Conservation (phyloP, 2,113 vertebrate genomes). For the Machaerirhynchus nigripectus region DNA sequence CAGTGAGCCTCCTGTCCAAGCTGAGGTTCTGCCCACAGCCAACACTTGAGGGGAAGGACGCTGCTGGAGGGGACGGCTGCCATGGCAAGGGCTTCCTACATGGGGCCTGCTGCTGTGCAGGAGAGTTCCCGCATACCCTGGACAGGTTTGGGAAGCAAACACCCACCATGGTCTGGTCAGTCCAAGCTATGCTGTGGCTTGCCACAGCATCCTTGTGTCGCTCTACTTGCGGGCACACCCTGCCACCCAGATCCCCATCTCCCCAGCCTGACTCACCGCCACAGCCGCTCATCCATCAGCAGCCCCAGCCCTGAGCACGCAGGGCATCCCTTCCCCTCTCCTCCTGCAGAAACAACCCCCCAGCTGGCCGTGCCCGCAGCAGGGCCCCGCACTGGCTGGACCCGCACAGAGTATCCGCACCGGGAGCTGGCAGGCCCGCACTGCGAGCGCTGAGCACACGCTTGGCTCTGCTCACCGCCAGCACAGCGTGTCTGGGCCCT, state of each 20-base stretch:
- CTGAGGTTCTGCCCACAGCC: neutral
- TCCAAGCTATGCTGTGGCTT: neutral
- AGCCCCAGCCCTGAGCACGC: neutral
- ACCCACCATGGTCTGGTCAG: rapidly evolving
- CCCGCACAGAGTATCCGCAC: rapidly evolving
- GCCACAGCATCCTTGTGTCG: neutral
- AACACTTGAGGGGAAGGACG: rapidly evolving
- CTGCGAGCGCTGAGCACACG: neutral
- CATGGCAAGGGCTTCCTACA: neutral
- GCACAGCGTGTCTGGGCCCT: neutral
- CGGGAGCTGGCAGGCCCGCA: neutral
- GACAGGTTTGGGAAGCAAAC: neutral
- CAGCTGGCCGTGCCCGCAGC: rapidly evolving
- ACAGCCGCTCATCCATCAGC: neutral
- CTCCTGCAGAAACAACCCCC: neutral
- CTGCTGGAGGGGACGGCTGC: neutral
- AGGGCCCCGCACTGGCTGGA: neutral
- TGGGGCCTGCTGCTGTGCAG: neutral
- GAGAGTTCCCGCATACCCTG: neutral
- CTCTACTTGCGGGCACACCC: neutral
- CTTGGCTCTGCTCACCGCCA: neutral
- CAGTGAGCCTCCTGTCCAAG: neutral
- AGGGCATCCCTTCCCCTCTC: neutral
- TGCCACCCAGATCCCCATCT: neutral
- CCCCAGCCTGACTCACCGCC: neutral